These are phyloP conservation scores for Oncopeltus fasciatus DNA, from an alignment of 1,140 invertebrate species.

Conservation along the genomic window DNA sequence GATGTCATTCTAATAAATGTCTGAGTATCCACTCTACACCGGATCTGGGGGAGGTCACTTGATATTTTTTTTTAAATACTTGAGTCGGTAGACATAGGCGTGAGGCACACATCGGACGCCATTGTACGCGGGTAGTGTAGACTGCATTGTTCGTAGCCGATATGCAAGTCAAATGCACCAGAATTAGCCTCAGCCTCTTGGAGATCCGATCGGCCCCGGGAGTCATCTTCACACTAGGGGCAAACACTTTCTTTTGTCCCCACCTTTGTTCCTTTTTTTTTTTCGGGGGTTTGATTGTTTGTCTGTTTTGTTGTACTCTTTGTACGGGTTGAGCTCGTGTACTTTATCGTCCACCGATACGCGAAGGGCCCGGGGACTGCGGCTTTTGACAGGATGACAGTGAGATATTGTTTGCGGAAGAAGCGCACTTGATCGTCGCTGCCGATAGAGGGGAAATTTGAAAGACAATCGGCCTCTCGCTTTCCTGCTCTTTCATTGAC, in stretches of 20 bases:
- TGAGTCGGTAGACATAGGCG: no score
- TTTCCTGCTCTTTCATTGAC: not conserved
- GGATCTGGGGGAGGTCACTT: no score
- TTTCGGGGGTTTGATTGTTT: no score
- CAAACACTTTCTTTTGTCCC: no score
- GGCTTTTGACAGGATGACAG: not conserved
- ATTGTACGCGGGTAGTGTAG: no score
- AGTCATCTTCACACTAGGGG: not conserved
- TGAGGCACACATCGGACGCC: no score
- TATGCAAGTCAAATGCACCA: not conserved
- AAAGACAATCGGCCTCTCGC: not conserved
- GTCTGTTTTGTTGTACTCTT: no score
- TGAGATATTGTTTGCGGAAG: not conserved
- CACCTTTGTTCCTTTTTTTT: not conserved
- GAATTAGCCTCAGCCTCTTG: not conserved
- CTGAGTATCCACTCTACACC: no score
- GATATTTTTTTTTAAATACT: no score
- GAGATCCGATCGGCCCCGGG: not conserved
- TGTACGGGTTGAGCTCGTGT: no score
- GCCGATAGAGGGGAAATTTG: not conserved
- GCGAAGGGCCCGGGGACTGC: not conserved
- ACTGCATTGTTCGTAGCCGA: not conserved
- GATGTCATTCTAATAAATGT: no score
- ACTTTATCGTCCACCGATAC: no score
- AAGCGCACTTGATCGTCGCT: not conserved